phyloP scores from a whole-genome alignment of 2,113 vertebrate genomes.

The Phycodurus eques region DNA sequence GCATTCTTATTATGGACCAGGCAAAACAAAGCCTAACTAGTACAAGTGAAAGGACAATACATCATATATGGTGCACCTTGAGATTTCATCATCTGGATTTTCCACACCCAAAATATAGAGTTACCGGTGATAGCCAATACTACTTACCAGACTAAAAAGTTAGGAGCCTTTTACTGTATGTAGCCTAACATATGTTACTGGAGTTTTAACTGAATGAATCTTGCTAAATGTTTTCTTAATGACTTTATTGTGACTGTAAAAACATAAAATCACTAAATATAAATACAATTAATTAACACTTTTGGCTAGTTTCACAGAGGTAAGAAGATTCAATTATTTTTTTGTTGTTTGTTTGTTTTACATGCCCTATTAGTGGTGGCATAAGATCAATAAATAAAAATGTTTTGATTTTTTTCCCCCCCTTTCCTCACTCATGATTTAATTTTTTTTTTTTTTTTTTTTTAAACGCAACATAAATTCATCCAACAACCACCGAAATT shows the following conservation, averaged over 20 bases:
- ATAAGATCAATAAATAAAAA: conserved; percentile 28
- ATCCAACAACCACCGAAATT: conserved; percentile 2
- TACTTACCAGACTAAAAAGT: too few relatives aligned
- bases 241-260: conserved; percentile 70
- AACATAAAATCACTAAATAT: conserved; percentile 57
- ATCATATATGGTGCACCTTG: too few relatives aligned
- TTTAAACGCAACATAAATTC: conserved; percentile 13
- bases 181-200: background rate
- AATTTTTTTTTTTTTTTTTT: too few relatives aligned
- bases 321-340: conserved; percentile 26
- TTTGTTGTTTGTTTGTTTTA: conserved; percentile 4
- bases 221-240: conserved; percentile 26
- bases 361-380: conserved; percentile 4
- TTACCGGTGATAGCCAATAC: too few relatives aligned
- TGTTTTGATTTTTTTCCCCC: background rate
- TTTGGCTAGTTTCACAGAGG: conserved; percentile 49
- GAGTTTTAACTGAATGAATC: background rate
- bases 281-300: conserved; percentile 49
- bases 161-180: too few relatives aligned
- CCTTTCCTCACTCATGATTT: background rate
- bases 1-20: too few relatives aligned
- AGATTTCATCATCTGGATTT: too few relatives aligned
- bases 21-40: too few relatives aligned
- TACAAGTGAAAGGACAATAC: too few relatives aligned
- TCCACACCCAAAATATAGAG: too few relatives aligned